Evolutionary conservation across 2,888 invertebrate species (phyloP).

Genomic region (Meganola albula): DNA sequence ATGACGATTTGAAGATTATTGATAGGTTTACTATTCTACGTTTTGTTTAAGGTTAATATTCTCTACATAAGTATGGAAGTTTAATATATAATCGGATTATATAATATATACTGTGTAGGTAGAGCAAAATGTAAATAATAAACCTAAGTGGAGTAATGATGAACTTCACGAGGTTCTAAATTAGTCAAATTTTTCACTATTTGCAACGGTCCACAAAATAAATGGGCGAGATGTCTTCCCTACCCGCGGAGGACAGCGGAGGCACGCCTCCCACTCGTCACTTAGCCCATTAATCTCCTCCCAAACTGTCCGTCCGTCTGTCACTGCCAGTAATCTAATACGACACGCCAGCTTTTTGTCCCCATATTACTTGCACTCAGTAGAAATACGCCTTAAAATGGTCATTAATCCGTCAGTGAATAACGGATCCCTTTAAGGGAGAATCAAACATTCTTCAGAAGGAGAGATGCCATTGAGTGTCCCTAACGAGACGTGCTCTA

Average conservation of each 20-base stretch:
- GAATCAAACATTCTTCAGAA: slow-evolving; percentile 49
- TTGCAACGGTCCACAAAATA: slow-evolving; percentile 52
- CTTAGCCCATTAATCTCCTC: slow-evolving; percentile 73
- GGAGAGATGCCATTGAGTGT: slow-evolving; percentile 38
- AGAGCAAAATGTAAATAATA: too few species aligned
- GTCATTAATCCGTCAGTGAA: slow-evolving; percentile 58
- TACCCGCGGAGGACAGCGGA: slow-evolving; percentile 39
- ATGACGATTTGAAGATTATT: too few species aligned
- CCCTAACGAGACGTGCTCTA: slow-evolving; percentile 21
- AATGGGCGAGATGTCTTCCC: slow-evolving; percentile 54
- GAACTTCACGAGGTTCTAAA: too few species aligned
- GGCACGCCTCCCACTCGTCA: slow-evolving; percentile 67
- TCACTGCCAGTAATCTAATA: slow-evolving; percentile 75
- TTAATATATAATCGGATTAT: too few species aligned
- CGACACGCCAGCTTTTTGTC: slow-evolving; percentile 74
- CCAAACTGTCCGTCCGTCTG: slow-evolving; percentile 67
- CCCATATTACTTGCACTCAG: slow-evolving; percentile 63
- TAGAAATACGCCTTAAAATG: slow-evolving; percentile 62
- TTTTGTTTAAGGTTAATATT: too few species aligned
- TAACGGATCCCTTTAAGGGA: slow-evolving; percentile 48
- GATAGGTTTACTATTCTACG: too few species aligned
- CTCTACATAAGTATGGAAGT: too few species aligned
- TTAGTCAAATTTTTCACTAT: slow-evolving; percentile 59
- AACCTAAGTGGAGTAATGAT: too few species aligned
- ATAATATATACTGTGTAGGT: too few species aligned